Evolutionary conservation across 1,140 invertebrate species (phyloP).

Genomic region (Coelopa frigida): DNA sequence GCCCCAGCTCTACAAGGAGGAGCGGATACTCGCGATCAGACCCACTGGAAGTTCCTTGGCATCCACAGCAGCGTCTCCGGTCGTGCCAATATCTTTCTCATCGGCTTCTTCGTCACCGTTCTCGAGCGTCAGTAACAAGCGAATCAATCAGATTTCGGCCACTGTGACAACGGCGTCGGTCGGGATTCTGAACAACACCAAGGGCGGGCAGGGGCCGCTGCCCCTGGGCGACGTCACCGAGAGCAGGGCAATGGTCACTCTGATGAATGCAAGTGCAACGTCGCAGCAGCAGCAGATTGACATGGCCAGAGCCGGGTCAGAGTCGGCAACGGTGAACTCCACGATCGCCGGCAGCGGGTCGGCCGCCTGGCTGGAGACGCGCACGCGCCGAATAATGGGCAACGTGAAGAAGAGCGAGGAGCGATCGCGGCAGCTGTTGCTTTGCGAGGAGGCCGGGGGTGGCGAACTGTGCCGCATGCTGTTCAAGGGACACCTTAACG

Average conservation of each 20-base stretch:
- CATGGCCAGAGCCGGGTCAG: background rate
- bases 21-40: conserved; percentile 2
- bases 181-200: background rate
- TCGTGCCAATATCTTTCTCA: too few species aligned
- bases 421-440: conserved; percentile 17
- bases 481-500: conserved; percentile 16
- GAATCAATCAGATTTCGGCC: too few species aligned
- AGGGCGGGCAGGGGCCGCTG: background rate
- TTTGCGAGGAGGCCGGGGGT: conserved; percentile 14
- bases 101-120: background rate
- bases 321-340: background rate
- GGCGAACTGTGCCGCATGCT: conserved; percentile 20
- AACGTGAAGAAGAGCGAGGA: conserved; percentile 19
- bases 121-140: background rate
- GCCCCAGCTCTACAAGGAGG: background rate
- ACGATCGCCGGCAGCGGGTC: background rate
- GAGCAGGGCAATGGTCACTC: conserved; percentile 4
- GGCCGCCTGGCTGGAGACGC: conserved; percentile 12
- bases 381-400: conserved; percentile 15
- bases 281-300: background rate
- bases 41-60: background rate
- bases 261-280: background rate
- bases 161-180: too few species aligned
- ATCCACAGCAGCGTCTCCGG: background rate
- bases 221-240: background rate